Base-by-base conservation (phyloP, 2,797 vertebrate genomes). In the Dendrocincla tyrannina region DNA sequence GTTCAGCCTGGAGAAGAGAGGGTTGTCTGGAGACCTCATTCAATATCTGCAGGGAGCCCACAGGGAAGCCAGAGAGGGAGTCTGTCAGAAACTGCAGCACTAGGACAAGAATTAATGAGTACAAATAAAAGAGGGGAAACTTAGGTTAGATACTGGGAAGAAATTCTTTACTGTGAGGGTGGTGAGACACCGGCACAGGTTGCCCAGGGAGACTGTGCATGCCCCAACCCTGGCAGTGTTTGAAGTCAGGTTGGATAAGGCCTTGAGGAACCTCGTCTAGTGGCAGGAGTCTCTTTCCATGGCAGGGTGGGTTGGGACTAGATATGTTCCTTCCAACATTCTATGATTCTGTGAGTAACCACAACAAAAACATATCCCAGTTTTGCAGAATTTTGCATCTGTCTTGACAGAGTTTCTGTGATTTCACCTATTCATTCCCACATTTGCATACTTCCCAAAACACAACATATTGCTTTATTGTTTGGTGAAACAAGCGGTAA, bases 331-430 rank as follows among this genome's bases (percentile, higher is more conserved):
- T 56, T 53, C 19, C 79, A 63, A 63, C 55, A 12, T 56, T 63
- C 37, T 58, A 8, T 25, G n/a, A 25, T 55, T 66, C 52, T 73
- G 16, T 33, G n/a, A 73, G 9, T 25, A 44, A 70, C n/a, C 0
- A 2, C 1, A 0, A 22, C 19, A 35, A 66, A 55, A 91, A 56
- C 7, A 15, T 1, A 62, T 13, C 2, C 5, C 10, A 56, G 2
- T 59, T 74, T 69, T 2, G 0, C 24, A 56, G 28, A 16, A 41
- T 17, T 87, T 78, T 47, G 11, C 32, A 24, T n/a, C 24, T 50
- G 2, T 11, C 19, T 66, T 66, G 42, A 46, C 4, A n/a, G 35
- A n/a, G 23, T 67, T 63, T 46, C 41, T 64, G 9, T 13, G 17
- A 53, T 39, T 22, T 85, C 39, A 81, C 42, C 46, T 69, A 68